Conservation (phyloP, 1,140 invertebrate genomes). For the Pogonus chalceus region DNA sequence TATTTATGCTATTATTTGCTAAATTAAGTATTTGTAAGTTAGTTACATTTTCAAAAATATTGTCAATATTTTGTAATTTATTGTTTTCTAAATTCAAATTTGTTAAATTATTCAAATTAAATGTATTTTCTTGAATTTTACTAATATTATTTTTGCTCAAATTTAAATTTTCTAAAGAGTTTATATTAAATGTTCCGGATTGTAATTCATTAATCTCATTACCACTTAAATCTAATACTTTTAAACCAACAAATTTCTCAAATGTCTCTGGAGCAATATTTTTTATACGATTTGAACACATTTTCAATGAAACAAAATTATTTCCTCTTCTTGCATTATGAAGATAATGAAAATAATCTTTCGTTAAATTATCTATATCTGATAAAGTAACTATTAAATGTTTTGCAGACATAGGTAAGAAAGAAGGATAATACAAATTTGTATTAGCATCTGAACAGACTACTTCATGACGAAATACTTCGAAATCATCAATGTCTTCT, state of each 20-base stretch:
- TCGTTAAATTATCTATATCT: no score
- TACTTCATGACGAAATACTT: no score
- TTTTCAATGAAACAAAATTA: not conserved
- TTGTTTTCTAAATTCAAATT: not conserved
- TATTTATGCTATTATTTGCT: not conserved
- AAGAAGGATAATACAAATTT: no score
- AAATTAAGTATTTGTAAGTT: not conserved
- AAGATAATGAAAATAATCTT: no score
- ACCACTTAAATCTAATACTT: not conserved
- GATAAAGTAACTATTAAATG: no score
- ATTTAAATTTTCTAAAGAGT: not conserved
- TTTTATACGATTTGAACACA: not conserved
- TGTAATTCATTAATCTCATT: not conserved
- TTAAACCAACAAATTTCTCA: not conserved
- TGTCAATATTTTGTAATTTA: not conserved
- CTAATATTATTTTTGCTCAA: not conserved
- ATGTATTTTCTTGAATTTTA: not conserved
- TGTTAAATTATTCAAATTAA: not conserved
- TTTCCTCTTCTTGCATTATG: not conserved
- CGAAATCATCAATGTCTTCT: no score
- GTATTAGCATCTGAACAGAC: no score
- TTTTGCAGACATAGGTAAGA: no score
- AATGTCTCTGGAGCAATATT: not conserved
- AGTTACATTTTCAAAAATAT: not conserved
- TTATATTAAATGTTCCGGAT: not conserved